Evolutionary conservation across 2,113 vertebrate species (phyloP), one percentile per base, ranked within the genome.

Genomic region (Sylvilagus bachmani): DNA sequence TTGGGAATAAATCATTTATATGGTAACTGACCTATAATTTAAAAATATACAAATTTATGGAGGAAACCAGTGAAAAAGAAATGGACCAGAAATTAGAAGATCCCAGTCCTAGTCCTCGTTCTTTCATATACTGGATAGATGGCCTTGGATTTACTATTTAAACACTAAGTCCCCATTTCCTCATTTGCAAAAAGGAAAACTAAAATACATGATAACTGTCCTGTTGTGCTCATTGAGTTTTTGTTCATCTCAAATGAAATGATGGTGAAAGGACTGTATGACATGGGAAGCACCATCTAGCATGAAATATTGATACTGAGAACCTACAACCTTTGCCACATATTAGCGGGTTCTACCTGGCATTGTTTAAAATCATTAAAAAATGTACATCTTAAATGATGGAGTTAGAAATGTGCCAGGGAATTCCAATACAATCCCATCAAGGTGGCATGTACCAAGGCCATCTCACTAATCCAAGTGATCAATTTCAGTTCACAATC

Each of bases 221-320:
- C 25, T 71, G 11, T 3, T 36, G 1, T 0, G 6, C 1, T 95
- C 44, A 61, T 0, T 62, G 31, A 80, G 69, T 53, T 89, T 93
- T 79, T 61, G 64, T 89, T 58, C 55, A 89, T 69, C 17, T 66
- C 38, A 88, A 85, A 71, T 84, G n/a, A 78, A 90, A 85, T 84
- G 36, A 36, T 25, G 36, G 24, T 44, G 36, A 83, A 78, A 64
- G 3, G 33, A 80, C 25, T 71, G 58, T 38, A 53, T 38, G 8
- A 91, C 44, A 81, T 75, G 33, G 67, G 82, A 86, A 73, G 3
- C 70, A 77, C 4, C n/a, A 75, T 89, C 38, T 51, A 36, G 8
- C 14, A 36, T 79, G 24, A 92, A 90, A 96, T 90, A 61, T 66
- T 81, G 84, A 24, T 25, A 55, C 14, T 89, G 21, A 73, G 38